Evolutionary conservation across 2,888 invertebrate genomes (phyloP).

Genomic region (Ectemnius cavifrons): DNA sequence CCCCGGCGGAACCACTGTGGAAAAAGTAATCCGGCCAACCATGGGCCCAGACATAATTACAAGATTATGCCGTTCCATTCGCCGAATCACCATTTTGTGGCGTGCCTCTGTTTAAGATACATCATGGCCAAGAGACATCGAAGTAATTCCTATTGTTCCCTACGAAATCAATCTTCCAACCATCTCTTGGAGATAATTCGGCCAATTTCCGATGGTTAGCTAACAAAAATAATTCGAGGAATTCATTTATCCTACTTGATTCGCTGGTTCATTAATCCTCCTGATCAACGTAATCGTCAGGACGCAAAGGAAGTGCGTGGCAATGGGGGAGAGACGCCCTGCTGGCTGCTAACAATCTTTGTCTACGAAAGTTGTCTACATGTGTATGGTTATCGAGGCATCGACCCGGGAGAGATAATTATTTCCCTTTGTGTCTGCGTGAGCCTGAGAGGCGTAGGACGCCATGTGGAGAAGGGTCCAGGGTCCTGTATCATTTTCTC

Average conservation of each 20-base stretch:
- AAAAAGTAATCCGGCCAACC: conserved; percentile 21
- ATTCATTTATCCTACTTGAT: conserved; percentile 33
- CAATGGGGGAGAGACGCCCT: conserved; percentile 33
- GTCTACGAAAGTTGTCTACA: conserved; percentile 58
- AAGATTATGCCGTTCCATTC: conserved; percentile 33
- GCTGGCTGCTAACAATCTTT: conserved; percentile 61
- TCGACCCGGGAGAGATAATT: conserved; percentile 70
- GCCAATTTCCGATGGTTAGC: neutral
- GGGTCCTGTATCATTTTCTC: conserved; percentile 54
- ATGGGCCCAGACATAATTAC: conserved; percentile 22
- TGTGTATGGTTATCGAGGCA: conserved; percentile 58
- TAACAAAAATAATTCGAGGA: conserved; percentile 20
- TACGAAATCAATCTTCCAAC: neutral
- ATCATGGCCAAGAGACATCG: too few relatives aligned
- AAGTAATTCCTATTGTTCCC: too few relatives aligned
- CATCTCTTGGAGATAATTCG: neutral
- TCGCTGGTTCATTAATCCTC: conserved; percentile 41
- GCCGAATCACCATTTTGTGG: conserved; percentile 5
- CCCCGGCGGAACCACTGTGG: conserved; percentile 20
- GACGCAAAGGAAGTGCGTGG: conserved; percentile 9
- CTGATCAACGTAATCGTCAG: conserved; percentile 35
- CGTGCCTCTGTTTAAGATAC: conserved; percentile 7
- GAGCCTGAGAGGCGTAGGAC: conserved; percentile 61
- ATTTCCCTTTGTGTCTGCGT: conserved; percentile 70
- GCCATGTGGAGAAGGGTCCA: conserved; percentile 67